A percentile compares a stretch with the other conserved stretches of the same genome.
Evolutionary conservation across 2,113 vertebrate genomes (phyloP).

Genomic region (Apodemus sylvaticus): DNA sequence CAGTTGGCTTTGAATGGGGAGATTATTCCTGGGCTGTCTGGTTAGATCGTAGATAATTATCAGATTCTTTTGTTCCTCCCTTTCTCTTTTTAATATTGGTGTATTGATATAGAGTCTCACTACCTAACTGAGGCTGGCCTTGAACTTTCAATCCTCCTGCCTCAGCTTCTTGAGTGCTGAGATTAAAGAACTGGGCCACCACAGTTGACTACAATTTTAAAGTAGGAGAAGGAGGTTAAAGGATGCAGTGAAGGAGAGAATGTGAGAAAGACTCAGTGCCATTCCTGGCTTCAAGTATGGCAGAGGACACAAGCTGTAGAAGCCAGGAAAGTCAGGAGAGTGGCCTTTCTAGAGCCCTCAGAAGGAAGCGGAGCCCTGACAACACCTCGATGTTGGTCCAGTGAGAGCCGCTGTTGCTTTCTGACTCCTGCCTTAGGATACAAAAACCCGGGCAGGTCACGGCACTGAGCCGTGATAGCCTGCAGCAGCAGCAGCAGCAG

Average conservation of each 20-base stretch:
- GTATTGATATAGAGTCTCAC: background rate
- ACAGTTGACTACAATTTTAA: background rate
- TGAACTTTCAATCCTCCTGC: background rate
- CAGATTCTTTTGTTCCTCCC: background rate
- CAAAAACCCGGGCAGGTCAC: too few relatives aligned
- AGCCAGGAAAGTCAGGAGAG: background rate
- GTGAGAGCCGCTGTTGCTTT: too few relatives aligned
- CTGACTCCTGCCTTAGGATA: too few relatives aligned
- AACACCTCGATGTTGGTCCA: too few relatives aligned
- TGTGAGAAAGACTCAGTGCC: background rate
- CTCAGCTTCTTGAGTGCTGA: background rate
- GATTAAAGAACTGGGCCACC: background rate
- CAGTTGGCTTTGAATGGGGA: background rate
- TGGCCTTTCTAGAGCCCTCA: too few relatives aligned
- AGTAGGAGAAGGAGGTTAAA: background rate
- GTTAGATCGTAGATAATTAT: too few relatives aligned
- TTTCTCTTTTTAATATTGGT: background rate
- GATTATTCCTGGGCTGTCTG: background rate
- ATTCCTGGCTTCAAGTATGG: background rate
- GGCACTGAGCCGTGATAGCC: too few relatives aligned
- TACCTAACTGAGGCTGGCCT: background rate
- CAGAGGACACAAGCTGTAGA: background rate
- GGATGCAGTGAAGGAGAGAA: background rate
- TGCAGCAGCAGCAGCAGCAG: too few relatives aligned
- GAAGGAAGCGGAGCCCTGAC: too few relatives aligned